These are phyloP conservation scores for Ceriagrion tenellum DNA, from an alignment of 2,888 invertebrate genomes.

Conservation along the genomic window DNA sequence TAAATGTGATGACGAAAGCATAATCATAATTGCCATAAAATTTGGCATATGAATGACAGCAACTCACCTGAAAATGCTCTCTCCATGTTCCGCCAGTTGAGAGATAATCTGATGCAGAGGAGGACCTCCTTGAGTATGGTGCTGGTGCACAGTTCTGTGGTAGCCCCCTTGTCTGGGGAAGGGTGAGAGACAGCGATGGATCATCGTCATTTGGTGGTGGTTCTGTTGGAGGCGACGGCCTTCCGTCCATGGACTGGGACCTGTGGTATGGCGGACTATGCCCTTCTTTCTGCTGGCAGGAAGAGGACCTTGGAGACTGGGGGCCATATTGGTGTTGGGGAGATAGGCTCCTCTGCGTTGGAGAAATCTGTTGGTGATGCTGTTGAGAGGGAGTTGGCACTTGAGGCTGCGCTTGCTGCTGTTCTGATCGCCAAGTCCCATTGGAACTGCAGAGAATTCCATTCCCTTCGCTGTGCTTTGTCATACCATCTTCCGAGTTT, in stretches of 20 bases:
- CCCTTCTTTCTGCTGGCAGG: conserved; percentile 29
- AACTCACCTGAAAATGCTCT: conserved; percentile 71
- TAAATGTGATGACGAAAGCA: no score
- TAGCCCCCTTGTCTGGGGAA: conserved; percentile 74
- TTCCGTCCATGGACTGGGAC: conserved; percentile 47
- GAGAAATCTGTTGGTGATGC: conserved; percentile 43
- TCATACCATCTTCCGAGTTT: background rate
- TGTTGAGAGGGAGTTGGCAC: conserved; percentile 56
- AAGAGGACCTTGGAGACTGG: conserved; percentile 72
- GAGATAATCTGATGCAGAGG: conserved; percentile 85
- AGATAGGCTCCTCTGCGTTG: conserved; percentile 71
- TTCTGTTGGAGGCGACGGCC: conserved; percentile 56
- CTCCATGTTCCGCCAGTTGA: conserved; percentile 76
- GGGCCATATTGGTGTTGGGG: conserved; percentile 72
- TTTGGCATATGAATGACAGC: no score
- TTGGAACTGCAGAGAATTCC: conserved; percentile 70
- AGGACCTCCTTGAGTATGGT: conserved; percentile 81
- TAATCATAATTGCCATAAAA: no score
- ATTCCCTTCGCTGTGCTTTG: conserved; percentile 71
- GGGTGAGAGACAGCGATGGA: conserved; percentile 74
- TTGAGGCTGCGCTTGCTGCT: conserved; percentile 78
- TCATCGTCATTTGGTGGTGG: conserved; percentile 74
- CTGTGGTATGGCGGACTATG: conserved; percentile 47
- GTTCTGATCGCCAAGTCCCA: conserved; percentile 82
- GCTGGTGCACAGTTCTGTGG: conserved; percentile 78